Evolutionary conservation across 2,888 invertebrate genomes (phyloP).

Genomic region (Diaphora mendica): DNA sequence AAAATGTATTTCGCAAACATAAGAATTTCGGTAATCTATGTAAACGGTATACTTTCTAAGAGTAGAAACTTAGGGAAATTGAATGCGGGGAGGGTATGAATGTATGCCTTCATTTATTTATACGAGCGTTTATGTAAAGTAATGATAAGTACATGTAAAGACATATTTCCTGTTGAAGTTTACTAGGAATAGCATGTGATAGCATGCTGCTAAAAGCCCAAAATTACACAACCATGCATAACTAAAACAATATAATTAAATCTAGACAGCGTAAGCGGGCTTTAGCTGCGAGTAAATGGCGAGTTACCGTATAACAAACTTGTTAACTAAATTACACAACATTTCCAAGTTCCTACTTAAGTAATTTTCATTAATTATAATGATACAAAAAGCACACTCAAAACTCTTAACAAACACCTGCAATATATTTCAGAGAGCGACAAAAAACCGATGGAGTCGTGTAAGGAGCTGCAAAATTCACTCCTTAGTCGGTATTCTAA

Average conservation of each 20-base stretch:
- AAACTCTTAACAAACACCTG: constrained; percentile 46
- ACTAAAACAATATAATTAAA: constrained; percentile 58
- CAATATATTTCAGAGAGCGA: constrained; percentile 32
- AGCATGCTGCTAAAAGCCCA: constrained; percentile 46
- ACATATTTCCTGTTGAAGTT: constrained; percentile 16
- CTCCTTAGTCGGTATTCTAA: constrained; percentile 55
- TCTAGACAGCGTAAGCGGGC: constrained; percentile 53
- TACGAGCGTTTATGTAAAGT: background rate
- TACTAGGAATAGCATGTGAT: constrained; percentile 34
- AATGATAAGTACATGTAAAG: constrained; percentile 27
- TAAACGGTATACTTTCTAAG: background rate
- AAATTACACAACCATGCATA: constrained; percentile 50
- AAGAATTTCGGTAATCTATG: background rate
- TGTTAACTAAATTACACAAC: constrained; percentile 69
- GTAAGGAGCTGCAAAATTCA: constrained; percentile 47
- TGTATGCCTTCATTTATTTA: background rate
- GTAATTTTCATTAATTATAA: constrained; percentile 66
- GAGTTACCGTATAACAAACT: constrained; percentile 64
- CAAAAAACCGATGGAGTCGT: constrained; percentile 36
- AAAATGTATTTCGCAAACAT: background rate
- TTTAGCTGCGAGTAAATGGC: constrained; percentile 58
- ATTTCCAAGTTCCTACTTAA: constrained; percentile 62
- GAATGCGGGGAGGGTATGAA: background rate
- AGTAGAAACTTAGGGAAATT: background rate
- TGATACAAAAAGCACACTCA: constrained; percentile 56